A percentile compares a stretch with the other conserved stretches of the same genome.
phyloP scores from a whole-genome alignment of 2,797 vertebrate genomes.

The Pseudochirops cupreus region DNA sequence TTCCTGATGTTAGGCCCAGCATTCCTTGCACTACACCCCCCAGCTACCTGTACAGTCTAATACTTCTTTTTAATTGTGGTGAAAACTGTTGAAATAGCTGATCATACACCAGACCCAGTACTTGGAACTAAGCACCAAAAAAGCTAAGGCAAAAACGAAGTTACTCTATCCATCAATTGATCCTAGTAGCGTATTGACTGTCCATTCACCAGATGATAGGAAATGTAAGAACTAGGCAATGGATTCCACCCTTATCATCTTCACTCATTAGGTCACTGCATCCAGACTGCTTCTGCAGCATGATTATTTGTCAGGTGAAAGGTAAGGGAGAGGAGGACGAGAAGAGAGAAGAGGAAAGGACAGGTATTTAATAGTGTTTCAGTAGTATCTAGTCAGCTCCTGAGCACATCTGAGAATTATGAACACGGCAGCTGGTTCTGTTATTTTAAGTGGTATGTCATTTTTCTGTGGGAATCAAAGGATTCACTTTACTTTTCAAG shows the following conservation, averaged over 20 bases:
- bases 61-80: not conserved
- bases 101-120: not conserved
- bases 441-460: not conserved
- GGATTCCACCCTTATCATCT: not conserved
- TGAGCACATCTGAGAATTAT: not conserved
- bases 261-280: no score
- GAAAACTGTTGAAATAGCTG: not conserved
- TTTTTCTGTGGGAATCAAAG: slow-evolving; percentile 27
- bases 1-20: not conserved
- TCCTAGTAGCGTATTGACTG: not conserved
- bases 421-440: not conserved
- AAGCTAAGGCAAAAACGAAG: not conserved
- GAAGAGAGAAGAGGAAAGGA: not conserved
- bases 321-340: not conserved
- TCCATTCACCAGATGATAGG: not conserved
- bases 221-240: not conserved
- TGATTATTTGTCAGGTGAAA: not conserved
- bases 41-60: not conserved
- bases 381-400: not conserved
- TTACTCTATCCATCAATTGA: not conserved
- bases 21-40: not conserved
- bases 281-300: no score
- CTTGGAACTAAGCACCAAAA: not conserved
- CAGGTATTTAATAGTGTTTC: slow-evolving; percentile 11
- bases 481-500: slow-evolving; percentile 39